These are phyloP conservation scores for Cryptomyrus ogoouensis DNA, from an alignment of 2,113 vertebrate genomes.

Conservation along the genomic window DNA sequence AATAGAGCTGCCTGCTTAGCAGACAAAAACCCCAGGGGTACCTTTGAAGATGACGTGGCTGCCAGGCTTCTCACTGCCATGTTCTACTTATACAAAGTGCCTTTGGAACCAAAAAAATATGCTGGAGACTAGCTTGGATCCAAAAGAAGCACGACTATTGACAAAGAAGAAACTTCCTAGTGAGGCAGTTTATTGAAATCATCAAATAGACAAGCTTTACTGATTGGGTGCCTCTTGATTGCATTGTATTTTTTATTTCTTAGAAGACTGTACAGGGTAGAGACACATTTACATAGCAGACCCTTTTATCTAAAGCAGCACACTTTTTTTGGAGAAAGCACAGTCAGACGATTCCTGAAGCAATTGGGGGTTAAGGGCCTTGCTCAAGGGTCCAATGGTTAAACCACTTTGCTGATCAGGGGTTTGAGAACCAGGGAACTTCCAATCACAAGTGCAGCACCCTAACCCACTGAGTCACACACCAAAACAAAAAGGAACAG, in stretches of 20 bases:
- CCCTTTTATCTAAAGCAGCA: not conserved
- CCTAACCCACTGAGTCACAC: not conserved
- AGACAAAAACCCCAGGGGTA: not conserved
- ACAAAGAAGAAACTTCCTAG: not conserved
- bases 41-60: not conserved
- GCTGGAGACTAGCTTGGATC: not conserved
- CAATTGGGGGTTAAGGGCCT: not conserved
- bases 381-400: not conserved
- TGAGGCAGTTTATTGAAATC: not conserved
- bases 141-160: not conserved
- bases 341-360: not conserved
- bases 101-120: not conserved
- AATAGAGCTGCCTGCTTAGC: not conserved
- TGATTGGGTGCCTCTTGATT: not conserved
- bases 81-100: not conserved
- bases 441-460: not conserved
- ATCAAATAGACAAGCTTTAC: not conserved
- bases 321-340: not conserved
- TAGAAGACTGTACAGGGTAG: not conserved
- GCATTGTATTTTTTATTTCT: not conserved
- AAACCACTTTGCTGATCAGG: not conserved
- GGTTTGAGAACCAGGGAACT: not conserved
- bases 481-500: not conserved
- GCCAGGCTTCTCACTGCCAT: not conserved
- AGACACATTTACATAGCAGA: not conserved